Conservation (phyloP, 2,113 vertebrate species). For the Calypte anna region DNA sequence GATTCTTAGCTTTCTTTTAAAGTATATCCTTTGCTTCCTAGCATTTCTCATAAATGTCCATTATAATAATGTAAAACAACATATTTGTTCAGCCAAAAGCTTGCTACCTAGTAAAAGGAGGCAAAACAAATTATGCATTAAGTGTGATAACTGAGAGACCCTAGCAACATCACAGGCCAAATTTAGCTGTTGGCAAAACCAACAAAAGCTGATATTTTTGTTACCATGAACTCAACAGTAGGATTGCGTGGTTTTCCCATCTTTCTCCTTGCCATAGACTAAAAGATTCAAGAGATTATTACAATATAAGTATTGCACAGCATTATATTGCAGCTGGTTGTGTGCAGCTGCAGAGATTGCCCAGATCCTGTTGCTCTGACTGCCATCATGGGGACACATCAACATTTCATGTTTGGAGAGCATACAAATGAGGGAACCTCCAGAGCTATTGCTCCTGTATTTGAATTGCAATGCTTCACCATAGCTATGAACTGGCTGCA, state of each 20-base stretch:
- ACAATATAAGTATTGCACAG: not conserved
- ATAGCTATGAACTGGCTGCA: not conserved
- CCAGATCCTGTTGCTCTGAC: not conserved
- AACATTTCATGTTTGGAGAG: not conserved
- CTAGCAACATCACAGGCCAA: not conserved
- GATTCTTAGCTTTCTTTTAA: constrained; percentile 2
- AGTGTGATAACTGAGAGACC: not conserved
- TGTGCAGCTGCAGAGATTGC: not conserved
- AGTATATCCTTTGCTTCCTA: not conserved
- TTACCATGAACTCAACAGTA: not conserved
- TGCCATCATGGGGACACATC: not conserved
- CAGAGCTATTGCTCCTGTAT: not conserved
- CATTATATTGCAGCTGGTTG: not conserved
- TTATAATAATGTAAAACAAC: not conserved
- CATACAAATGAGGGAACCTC: not conserved
- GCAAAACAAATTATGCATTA: not conserved
- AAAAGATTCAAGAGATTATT: not conserved
- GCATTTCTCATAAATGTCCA: not conserved
- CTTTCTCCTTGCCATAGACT: not conserved
- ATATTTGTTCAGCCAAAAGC: not conserved
- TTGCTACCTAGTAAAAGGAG: not conserved
- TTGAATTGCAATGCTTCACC: not conserved
- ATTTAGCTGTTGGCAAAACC: not conserved
- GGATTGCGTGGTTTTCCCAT: not conserved
- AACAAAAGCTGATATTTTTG: not conserved